Evolutionary conservation across 1,140 invertebrate genomes (phyloP).

Genomic region (Oncopodura yosiiana): DNA sequence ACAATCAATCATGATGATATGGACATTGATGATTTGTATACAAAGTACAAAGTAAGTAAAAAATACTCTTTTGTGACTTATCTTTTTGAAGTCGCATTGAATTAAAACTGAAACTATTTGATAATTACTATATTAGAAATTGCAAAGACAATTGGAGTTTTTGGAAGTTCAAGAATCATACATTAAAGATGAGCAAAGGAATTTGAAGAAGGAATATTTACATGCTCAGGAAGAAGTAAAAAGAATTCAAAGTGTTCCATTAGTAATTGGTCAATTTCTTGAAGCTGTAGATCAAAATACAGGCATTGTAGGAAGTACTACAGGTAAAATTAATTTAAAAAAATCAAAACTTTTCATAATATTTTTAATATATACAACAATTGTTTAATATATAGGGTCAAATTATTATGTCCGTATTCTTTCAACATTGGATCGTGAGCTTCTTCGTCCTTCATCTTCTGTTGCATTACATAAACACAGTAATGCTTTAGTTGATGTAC

Average conservation of each 20-base stretch:
- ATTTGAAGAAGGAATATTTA: conserved; percentile 93
- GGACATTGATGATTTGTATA: conserved; percentile 84
- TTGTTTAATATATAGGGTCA: conserved; percentile 51
- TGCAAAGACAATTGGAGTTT: conserved; percentile 91
- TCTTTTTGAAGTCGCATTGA: neutral
- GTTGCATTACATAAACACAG: conserved; percentile 96
- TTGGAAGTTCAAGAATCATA: conserved; percentile 96
- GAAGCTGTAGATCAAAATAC: conserved; percentile 98
- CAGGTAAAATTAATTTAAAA: conserved; percentile 43
- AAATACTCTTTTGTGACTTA: neutral
- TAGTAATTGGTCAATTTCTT: conserved; percentile 95
- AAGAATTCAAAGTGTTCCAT: conserved; percentile 90
- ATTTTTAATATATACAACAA: neutral
- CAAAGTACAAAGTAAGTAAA: conserved; percentile 72
- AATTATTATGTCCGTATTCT: conserved; percentile 98
- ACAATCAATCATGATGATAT: conserved; percentile 53
- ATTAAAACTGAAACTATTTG: neutral
- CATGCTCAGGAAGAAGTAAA: conserved; percentile 98
- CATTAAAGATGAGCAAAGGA: conserved; percentile 96
- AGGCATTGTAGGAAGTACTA: conserved; percentile 78
- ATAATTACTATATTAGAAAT: conserved; percentile 54
- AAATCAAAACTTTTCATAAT: neutral
- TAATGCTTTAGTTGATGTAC: conserved; percentile 92
- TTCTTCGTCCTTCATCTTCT: conserved; percentile 88
- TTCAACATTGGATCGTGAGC: conserved; percentile 88